Evolutionary conservation across 92 coral and sea anemone species (phyloP).

Genomic region (Anthopleura xanthogrammica): DNA sequence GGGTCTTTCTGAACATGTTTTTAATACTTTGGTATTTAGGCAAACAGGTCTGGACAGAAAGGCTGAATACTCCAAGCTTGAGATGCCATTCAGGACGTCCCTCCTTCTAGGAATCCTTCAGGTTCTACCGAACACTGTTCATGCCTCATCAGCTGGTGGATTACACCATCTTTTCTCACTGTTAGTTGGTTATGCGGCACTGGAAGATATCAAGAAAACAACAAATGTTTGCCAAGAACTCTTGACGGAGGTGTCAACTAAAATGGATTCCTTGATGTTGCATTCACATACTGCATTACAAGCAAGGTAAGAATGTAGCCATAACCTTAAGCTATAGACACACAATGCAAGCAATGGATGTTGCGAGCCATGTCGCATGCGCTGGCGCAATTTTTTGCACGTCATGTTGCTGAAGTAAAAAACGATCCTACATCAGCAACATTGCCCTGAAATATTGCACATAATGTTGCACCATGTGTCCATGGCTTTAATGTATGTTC

Average conservation of each 20-base stretch:
- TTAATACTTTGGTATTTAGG: not conserved
- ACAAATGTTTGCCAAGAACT: slow-evolving; percentile 73
- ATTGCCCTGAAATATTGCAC: too few species aligned
- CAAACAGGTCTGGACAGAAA: slow-evolving; percentile 24
- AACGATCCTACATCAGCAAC: too few species aligned
- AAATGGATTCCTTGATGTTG: slow-evolving; percentile 53
- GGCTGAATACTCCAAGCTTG: slow-evolving; percentile 28
- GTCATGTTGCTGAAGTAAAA: too few species aligned
- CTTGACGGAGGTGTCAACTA: slow-evolving; percentile 67
- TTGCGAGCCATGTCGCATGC: too few species aligned
- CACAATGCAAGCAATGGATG: too few species aligned
- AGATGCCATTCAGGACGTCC: slow-evolving; percentile 55
- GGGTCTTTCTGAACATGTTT: too few species aligned
- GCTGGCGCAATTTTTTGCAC: too few species aligned
- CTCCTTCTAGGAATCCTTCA: slow-evolving; percentile 69
- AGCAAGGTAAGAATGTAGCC: slow-evolving; percentile 57
- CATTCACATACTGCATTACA: slow-evolving; percentile 65
- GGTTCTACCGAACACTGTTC: slow-evolving; percentile 62
- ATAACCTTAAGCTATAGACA: not conserved
- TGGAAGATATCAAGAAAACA: slow-evolving; percentile 59
- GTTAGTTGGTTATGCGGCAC: slow-evolving; percentile 72
- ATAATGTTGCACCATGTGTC: too few species aligned
- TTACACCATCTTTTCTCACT: slow-evolving; percentile 82
- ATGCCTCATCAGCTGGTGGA: slow-evolving; percentile 83
- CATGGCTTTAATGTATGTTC: too few species aligned